Conservation (phyloP, 2,113 vertebrate species). For the Seriola quinqueradiata region DNA sequence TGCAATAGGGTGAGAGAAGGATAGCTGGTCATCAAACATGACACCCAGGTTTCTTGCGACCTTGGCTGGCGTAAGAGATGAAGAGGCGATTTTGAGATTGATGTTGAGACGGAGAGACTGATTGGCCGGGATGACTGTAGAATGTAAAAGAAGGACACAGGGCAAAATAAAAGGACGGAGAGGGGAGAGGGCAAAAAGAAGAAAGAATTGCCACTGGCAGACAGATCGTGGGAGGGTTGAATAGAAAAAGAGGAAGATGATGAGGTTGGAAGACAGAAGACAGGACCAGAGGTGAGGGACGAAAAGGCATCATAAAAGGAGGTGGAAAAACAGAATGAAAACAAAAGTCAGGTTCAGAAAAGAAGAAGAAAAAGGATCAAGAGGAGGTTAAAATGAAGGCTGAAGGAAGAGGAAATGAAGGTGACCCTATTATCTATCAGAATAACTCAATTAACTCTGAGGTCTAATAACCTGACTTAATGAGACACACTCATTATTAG, state of each 20-base stretch:
- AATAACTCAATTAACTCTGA: conserved; percentile 46
- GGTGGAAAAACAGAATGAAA: background rate
- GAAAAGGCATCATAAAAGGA: background rate
- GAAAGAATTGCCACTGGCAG: too few species aligned
- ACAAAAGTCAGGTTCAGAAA: background rate
- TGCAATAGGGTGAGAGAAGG: too few species aligned
- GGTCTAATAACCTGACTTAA: conserved; percentile 41
- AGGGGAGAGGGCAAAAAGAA: background rate
- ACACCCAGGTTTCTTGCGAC: too few species aligned
- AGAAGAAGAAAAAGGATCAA: conserved; percentile 1
- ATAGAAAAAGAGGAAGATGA: conserved; percentile 3
- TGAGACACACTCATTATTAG: conserved; percentile 28
- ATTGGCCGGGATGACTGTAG: background rate
- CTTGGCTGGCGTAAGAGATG: too few species aligned
- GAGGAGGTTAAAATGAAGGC: conserved; percentile 1
- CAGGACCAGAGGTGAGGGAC: background rate
- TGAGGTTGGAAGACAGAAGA: background rate
- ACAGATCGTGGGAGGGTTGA: background rate
- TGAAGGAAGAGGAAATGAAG: conserved; percentile 17
- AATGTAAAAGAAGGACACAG: background rate
- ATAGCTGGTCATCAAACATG: too few species aligned
- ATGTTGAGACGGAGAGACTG: too few species aligned
- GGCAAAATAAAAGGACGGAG: too few species aligned
- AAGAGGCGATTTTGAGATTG: too few species aligned
- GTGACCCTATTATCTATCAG: conserved; percentile 42